Conservation (phyloP, 2,888 invertebrate species). For the Drosophila testacea region DNA sequence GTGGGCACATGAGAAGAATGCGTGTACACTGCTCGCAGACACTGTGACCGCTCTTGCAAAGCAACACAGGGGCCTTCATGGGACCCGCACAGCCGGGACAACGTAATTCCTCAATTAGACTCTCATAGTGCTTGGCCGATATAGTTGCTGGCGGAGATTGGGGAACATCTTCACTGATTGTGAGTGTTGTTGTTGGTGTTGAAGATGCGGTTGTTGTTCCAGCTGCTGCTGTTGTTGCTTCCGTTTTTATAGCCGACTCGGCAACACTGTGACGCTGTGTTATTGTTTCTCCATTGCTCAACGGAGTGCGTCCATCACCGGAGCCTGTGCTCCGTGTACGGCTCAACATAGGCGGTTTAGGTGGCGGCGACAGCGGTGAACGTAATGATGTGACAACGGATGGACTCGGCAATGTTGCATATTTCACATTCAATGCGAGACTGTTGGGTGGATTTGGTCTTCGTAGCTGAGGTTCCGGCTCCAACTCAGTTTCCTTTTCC, state of each 20-base stretch:
- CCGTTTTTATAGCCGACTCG: slow-evolving; percentile 18
- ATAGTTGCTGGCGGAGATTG: slow-evolving; percentile 24
- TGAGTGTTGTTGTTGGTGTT: background rate
- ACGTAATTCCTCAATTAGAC: slow-evolving; percentile 83
- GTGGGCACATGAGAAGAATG: slow-evolving; percentile 82
- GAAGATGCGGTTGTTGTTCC: background rate
- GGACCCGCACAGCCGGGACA: slow-evolving; percentile 85
- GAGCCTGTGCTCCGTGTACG: slow-evolving; percentile 79
- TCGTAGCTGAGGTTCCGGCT: slow-evolving; percentile 8
- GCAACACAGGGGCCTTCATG: slow-evolving; percentile 83
- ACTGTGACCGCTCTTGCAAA: slow-evolving; percentile 84
- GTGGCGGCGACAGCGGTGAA: slow-evolving; percentile 78
- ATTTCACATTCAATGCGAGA: slow-evolving; percentile 61
- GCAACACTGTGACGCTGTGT: slow-evolving; percentile 44
- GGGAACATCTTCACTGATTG: slow-evolving; percentile 1
- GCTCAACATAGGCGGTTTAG: slow-evolving; percentile 82
- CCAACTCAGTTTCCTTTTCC: background rate
- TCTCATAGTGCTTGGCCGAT: slow-evolving; percentile 80
- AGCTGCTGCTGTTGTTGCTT: background rate
- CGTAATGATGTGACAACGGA: slow-evolving; percentile 45
- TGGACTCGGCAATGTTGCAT: slow-evolving; percentile 69
- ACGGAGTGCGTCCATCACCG: slow-evolving; percentile 63
- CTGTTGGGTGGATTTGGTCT: slow-evolving; percentile 47
- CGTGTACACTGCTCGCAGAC: slow-evolving; percentile 83
- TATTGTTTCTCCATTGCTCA: slow-evolving; percentile 42